Conservation (phyloP, 1,140 invertebrate species). For the Philaenus spumarius region DNA sequence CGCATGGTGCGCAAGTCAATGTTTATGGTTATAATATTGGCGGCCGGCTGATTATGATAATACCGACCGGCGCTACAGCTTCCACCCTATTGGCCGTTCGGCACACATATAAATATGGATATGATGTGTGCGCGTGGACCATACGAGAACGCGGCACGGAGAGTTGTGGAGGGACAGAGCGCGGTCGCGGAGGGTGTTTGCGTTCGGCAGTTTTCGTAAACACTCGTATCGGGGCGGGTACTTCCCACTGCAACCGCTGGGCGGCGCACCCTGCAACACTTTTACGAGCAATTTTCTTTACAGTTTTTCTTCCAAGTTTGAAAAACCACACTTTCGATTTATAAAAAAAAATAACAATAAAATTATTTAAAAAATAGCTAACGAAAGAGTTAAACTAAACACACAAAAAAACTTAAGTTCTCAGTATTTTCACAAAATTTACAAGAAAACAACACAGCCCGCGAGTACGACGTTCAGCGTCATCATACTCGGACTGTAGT, state of each 20-base stretch:
- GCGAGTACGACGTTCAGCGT: neutral
- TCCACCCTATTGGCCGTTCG: too few relatives aligned
- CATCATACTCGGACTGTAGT: neutral
- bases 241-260: slow-evolving; percentile 12
- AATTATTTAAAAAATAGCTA: too few relatives aligned
- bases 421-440: neutral
- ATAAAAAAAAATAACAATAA: too few relatives aligned
- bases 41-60: too few relatives aligned
- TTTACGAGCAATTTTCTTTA: neutral
- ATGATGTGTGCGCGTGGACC: neutral
- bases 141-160: neutral
- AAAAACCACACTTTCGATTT: too few relatives aligned
- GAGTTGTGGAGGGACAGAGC: neutral
- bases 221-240: slow-evolving; percentile 7
- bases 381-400: too few relatives aligned
- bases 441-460: neutral
- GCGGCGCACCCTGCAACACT: slow-evolving; percentile 8
- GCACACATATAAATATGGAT: neutral
- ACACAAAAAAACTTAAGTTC: too few relatives aligned
- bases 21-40: too few relatives aligned
- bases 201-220: neutral
- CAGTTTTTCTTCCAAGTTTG: neutral
- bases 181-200: neutral
- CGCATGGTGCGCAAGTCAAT: neutral
- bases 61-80: too few relatives aligned